phyloP scores from a whole-genome alignment of 2,113 vertebrate genomes.

The Python bivittatus region DNA sequence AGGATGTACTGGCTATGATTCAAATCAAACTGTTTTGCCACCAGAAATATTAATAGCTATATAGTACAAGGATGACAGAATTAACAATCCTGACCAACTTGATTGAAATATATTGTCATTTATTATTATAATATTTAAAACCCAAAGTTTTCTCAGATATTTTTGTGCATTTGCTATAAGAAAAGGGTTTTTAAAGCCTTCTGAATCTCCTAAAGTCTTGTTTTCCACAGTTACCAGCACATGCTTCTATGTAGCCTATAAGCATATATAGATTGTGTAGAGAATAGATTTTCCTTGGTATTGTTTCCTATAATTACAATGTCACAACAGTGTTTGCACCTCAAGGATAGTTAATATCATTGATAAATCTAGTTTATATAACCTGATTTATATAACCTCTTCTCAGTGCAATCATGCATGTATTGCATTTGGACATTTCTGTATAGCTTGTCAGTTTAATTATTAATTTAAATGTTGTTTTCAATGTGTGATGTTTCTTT shows the following conservation, averaged over 20 bases:
- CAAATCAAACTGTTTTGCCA: constrained; percentile 4
- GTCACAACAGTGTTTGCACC: neutral
- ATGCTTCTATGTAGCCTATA: neutral
- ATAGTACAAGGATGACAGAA: neutral
- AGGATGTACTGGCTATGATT: neutral
- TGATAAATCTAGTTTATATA: neutral
- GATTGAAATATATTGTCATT: neutral
- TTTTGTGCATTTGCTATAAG: neutral
- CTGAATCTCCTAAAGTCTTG: neutral
- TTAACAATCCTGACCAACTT: neutral
- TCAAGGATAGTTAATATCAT: neutral
- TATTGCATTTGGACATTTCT: neutral
- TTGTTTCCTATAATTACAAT: neutral
- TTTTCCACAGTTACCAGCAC: neutral
- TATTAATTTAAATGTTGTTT: neutral
- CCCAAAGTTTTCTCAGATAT: neutral
- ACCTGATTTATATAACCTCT: neutral
- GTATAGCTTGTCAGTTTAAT: neutral
- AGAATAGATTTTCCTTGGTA: neutral
- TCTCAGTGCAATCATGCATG: neutral
- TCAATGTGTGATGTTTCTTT: neutral
- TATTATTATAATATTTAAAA: neutral
- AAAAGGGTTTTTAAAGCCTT: neutral
- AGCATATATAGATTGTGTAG: neutral
- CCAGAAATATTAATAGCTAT: neutral